Evolutionary conservation across 1,140 invertebrate species (phyloP), one percentile per base, ranked within the genome.

Genomic region (Panulirus ornatus): DNA sequence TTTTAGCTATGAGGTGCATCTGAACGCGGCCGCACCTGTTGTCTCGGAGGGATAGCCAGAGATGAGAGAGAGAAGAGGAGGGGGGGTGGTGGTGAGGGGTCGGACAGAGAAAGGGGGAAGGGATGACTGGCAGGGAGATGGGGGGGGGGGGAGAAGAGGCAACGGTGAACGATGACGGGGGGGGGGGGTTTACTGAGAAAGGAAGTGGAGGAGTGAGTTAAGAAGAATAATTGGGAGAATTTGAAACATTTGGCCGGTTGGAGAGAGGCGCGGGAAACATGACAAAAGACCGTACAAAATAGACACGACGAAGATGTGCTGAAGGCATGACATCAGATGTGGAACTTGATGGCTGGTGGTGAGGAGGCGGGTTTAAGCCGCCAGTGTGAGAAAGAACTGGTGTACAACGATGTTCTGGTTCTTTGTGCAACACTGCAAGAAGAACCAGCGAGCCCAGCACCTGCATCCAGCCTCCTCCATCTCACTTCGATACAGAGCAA

Each of bases 11-110:
- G 44, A 89, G 70, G 81, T 51, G 81, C 30, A 30, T 89, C 79
- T 51, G 66, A 83, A 19, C 81, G 8, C 38, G 47, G 47, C 36
- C 78, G 47, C 88, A 89, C 88, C 88, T 89, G 88, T 89, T 84
- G 88, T 76, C 79, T 73, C 44, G 58, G 47, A 34, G 44, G 79
- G 81, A 73, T 30, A 44, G 44, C 30, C 44, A 75, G 66, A 51
- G 84, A 40, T 38, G 44, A 51, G 44, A 27, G 70, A n/a, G 40
- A 40, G 40, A 47, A 5, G 84, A 76, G 47, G 44, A 76, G 73
- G 44, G 22, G 73, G 73, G 36, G 70, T 38, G 36, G 70, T 73
- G 70, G 70, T 34, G 42, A 73, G 70, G 70, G 70, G 70, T 22
- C 66, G 51, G 82, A 34, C 8, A 27, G 42, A 51, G 40, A 71